These are phyloP conservation scores for Dendrocincla fuliginosa DNA, from an alignment of 2,797 vertebrate species.

Conservation along the genomic window DNA sequence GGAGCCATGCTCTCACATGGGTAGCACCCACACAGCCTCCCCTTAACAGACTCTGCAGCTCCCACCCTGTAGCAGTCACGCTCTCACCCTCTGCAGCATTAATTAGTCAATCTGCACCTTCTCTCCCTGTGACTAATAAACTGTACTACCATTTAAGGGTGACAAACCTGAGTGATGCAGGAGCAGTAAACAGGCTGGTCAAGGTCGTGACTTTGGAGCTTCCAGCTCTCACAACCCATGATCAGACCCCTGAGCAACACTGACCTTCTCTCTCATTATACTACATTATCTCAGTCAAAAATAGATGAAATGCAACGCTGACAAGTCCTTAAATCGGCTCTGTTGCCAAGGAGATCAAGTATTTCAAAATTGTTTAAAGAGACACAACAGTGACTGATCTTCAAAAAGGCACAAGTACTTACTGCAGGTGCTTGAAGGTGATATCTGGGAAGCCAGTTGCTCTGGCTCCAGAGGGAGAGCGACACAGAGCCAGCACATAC, in stretches of 20 bases:
- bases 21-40: neutral
- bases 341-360: conserved; percentile 33
- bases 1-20: rapidly evolving
- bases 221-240: neutral
- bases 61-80: neutral
- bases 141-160: neutral
- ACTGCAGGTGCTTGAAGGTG: conserved; percentile 93
- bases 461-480: conserved; percentile 90
- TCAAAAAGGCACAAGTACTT: conserved; percentile 58
- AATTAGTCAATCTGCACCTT: neutral
- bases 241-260: neutral
- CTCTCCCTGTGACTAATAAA: neutral
- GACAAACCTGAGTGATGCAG: neutral
- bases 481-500: conserved; percentile 91
- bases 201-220: conserved; percentile 26
- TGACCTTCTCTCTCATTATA: neutral
- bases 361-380: conserved; percentile 16
- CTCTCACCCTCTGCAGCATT: neutral
- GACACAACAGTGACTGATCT: neutral
- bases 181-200: neutral
- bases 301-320: neutral
- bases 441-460: conserved; percentile 93
- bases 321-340: neutral
- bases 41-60: neutral
- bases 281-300: conserved; percentile 9